phyloP scores from a whole-genome alignment of 2,113 vertebrate species.

The Eonycteris spelaea region DNA sequence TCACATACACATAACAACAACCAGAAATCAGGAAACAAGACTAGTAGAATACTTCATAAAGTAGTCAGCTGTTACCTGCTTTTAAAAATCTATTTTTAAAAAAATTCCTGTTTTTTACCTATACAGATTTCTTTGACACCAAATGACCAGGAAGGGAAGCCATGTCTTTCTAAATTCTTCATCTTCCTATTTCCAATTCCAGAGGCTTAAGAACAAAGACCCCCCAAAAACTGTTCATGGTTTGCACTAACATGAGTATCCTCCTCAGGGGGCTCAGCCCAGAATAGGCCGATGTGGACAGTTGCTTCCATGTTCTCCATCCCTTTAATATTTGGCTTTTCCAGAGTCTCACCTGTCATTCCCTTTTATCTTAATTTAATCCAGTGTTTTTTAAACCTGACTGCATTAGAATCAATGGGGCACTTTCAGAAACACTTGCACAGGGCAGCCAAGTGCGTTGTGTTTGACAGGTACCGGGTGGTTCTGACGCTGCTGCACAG shows the following conservation, averaged over 20 bases:
- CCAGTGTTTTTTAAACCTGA: background rate
- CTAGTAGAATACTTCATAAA: background rate
- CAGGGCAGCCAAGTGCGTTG: rapidly evolving
- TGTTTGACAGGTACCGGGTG: background rate
- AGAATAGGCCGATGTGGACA: background rate
- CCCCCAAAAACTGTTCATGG: background rate
- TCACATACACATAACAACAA: background rate
- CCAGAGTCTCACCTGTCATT: background rate
- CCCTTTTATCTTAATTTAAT: background rate
- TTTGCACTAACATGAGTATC: background rate
- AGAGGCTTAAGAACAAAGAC: background rate
- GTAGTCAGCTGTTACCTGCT: background rate
- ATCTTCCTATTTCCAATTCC: background rate
- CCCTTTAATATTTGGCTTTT: background rate
- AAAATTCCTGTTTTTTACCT: background rate
- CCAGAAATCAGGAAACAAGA: background rate
- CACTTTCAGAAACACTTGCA: background rate
- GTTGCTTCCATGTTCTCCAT: background rate
- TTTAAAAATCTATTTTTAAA: background rate
- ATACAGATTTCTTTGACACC: background rate
- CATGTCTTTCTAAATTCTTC: background rate
- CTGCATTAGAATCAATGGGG: background rate
- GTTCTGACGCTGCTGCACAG: background rate
- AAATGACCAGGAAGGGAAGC: background rate
- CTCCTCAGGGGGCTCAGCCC: background rate